Conservation (phyloP, 2,888 invertebrate genomes). For the Drosophila kanekoi region DNA sequence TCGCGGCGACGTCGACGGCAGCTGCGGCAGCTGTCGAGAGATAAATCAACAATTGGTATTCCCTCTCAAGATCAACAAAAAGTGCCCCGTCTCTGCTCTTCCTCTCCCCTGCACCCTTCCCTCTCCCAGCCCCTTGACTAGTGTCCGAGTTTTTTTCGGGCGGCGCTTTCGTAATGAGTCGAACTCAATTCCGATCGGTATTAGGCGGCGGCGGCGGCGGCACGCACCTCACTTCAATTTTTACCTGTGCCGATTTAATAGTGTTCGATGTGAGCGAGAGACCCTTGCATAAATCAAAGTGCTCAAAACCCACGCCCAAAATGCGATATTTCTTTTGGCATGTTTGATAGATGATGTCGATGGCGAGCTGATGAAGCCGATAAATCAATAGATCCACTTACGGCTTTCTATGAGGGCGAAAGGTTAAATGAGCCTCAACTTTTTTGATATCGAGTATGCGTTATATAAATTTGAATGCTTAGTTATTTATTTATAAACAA, state of each 20-base stretch:
- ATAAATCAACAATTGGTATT: conserved; percentile 74
- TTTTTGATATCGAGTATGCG: too few relatives aligned
- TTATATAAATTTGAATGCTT: too few relatives aligned
- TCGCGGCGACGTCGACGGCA: conserved; percentile 17
- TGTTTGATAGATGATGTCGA: not conserved
- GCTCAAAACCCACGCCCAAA: conserved; percentile 20
- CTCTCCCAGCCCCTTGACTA: not conserved
- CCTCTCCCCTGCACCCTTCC: not conserved
- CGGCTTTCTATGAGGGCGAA: conserved; percentile 2
- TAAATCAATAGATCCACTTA: not conserved
- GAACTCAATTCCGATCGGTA: conserved; percentile 33
- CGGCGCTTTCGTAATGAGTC: conserved; percentile 50
- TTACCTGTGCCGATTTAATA: conserved; percentile 25
- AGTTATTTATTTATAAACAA: too few relatives aligned
- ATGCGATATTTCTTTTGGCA: conserved; percentile 8
- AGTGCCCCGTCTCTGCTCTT: conserved; percentile 2
- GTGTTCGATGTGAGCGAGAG: conserved; percentile 6
- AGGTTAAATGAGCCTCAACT: too few relatives aligned
- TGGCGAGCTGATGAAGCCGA: not conserved
- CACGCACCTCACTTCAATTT: conserved; percentile 34
- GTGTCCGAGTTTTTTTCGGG: conserved; percentile 30
- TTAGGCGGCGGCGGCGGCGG: conserved; percentile 1
- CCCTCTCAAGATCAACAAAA: conserved; percentile 73
- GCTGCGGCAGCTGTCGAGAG: conserved; percentile 56
- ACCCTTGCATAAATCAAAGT: conserved; percentile 20